Evolutionary conservation across 1,140 invertebrate species (phyloP).

Genomic region (Carposina sasakii): DNA sequence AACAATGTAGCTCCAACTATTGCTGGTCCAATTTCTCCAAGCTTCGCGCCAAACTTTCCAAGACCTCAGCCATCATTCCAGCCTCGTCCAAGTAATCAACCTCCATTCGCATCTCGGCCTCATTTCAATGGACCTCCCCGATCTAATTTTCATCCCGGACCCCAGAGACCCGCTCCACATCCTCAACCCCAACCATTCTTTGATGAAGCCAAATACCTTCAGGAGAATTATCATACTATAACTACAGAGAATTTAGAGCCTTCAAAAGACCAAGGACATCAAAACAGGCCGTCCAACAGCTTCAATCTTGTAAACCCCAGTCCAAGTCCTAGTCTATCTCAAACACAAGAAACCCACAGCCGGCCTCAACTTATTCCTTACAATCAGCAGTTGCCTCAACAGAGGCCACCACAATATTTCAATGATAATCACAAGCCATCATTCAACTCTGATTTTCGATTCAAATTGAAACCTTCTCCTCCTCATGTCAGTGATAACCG

Average conservation of each 20-base stretch:
- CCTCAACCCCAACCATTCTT: slow-evolving; percentile 53
- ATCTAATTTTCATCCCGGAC: slow-evolving; percentile 52
- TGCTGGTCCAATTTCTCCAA: slow-evolving; percentile 43
- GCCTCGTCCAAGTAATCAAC: slow-evolving; percentile 37
- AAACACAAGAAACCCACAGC: slow-evolving; percentile 46
- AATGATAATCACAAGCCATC: slow-evolving; percentile 50
- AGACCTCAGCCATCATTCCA: slow-evolving; percentile 47
- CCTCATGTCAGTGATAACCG: slow-evolving; percentile 62
- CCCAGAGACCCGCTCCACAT: slow-evolving; percentile 62
- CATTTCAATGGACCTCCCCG: slow-evolving; percentile 51
- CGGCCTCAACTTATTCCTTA: slow-evolving; percentile 49
- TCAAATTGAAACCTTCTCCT: slow-evolving; percentile 69
- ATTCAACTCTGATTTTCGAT: slow-evolving; percentile 54
- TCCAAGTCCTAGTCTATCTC: slow-evolving; percentile 41
- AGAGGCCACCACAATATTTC: slow-evolving; percentile 49
- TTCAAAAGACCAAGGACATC: slow-evolving; percentile 50
- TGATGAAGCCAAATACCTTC: slow-evolving; percentile 69
- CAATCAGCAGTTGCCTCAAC: slow-evolving; percentile 53
- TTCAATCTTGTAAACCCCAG: slow-evolving; percentile 47
- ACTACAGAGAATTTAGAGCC: slow-evolving; percentile 66
- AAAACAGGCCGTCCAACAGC: slow-evolving; percentile 44
- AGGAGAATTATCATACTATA: slow-evolving; percentile 72
- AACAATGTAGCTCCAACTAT: slow-evolving; percentile 38
- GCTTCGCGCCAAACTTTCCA: slow-evolving; percentile 36
- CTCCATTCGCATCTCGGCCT: slow-evolving; percentile 42